These are phyloP conservation scores for Triplophysa tibetana DNA, from an alignment of 2,113 vertebrate genomes.

Conservation along the genomic window DNA sequence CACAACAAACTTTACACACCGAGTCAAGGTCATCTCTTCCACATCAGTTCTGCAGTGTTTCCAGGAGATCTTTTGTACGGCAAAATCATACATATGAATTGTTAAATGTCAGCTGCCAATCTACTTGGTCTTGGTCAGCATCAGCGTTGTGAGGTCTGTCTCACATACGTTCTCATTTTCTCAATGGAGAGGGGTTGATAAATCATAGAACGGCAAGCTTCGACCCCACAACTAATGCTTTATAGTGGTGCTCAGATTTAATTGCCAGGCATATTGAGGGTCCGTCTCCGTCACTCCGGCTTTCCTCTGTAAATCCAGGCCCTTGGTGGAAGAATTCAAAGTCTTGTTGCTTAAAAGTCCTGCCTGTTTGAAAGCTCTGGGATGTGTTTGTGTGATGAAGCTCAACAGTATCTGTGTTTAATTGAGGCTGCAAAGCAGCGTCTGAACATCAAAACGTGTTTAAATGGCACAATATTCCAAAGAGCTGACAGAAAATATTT, in stretches of 20 bases:
- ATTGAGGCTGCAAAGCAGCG: slow-evolving; percentile 6
- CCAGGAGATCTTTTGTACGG: not conserved
- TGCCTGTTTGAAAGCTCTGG: not conserved
- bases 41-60: not conserved
- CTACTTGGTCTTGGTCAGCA: not conserved
- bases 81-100: not conserved
- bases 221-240: slow-evolving; percentile 44
- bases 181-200: slow-evolving; percentile 49
- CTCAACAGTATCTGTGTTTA: slow-evolving; percentile 14
- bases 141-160: slow-evolving; percentile 6
- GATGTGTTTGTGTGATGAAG: slow-evolving; percentile 15
- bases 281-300: slow-evolving; percentile 29
- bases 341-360: not conserved
- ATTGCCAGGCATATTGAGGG: slow-evolving; percentile 43
- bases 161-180: slow-evolving; percentile 55
- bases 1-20: slow-evolving; percentile 5
- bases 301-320: not conserved
- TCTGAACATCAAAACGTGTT: not conserved
- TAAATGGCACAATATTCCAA: slow-evolving; percentile 1
- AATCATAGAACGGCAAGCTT: slow-evolving; percentile 41
- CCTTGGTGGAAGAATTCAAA: not conserved
- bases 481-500: not conserved
- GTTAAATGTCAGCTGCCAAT: too few species aligned
- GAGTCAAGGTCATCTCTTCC: not conserved
- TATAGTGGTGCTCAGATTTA: slow-evolving; percentile 50